Evolutionary conservation across 2,113 vertebrate genomes (phyloP).

Genomic region (Callaeas wilsoni): DNA sequence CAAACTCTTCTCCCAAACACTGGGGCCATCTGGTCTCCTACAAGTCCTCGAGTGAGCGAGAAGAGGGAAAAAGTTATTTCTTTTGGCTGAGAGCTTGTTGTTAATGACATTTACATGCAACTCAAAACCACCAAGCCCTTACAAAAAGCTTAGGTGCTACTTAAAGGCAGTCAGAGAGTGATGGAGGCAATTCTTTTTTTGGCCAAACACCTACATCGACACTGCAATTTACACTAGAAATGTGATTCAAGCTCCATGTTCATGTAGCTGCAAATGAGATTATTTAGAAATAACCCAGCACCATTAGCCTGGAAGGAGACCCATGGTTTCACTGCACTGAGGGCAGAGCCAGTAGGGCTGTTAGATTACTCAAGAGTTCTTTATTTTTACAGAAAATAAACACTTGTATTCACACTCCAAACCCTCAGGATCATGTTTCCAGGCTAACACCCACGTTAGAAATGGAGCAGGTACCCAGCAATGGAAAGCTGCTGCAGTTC

Average conservation of each 20-base stretch:
- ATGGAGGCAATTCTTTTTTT: conserved; percentile 43
- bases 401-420: background rate
- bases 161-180: conserved; percentile 55
- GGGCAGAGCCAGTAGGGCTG: conserved; percentile 16
- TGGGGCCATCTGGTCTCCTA: conserved; percentile 57
- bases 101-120: conserved; percentile 60
- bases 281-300: conserved; percentile 17
- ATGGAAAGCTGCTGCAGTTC: background rate
- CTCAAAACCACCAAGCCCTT: conserved; percentile 45
- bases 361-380: background rate
- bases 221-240: conserved; percentile 24
- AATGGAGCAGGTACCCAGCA: background rate
- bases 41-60: background rate
- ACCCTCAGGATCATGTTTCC: background rate
- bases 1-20: conserved; percentile 38
- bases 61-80: conserved; percentile 33
- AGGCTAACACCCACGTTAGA: background rate
- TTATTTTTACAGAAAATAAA: conserved; percentile 59
- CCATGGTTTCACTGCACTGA: rapidly evolving
- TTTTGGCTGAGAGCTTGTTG: conserved; percentile 40
- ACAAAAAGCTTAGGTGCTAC: conserved; percentile 53
- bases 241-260: background rate
- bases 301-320: background rate
- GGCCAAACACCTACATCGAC: conserved; percentile 2
- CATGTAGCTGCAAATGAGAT: background rate